phyloP scores from a whole-genome alignment of 1,140 invertebrate genomes.

The Ylistrum balloti region DNA sequence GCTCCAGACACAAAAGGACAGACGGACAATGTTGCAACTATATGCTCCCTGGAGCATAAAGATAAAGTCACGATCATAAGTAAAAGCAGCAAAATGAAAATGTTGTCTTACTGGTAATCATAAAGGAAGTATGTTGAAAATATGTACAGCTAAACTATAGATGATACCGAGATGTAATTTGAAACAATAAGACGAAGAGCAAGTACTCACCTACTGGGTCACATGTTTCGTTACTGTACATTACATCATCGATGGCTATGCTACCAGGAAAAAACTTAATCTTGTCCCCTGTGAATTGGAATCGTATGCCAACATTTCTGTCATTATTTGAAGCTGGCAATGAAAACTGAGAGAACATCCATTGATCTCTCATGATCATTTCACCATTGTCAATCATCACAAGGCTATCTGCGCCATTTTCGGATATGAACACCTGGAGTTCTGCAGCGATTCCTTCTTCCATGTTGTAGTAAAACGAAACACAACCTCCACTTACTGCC shows the following conservation, averaged over 20 bases:
- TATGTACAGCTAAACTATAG: no score
- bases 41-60: no score
- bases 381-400: conserved; percentile 48
- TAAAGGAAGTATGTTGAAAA: no score
- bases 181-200: no score
- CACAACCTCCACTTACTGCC: conserved; percentile 42
- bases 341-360: conserved; percentile 44
- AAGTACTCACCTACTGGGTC: conserved; percentile 45
- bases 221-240: conserved; percentile 46
- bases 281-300: conserved; percentile 12
- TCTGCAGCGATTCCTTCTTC: conserved; percentile 47
- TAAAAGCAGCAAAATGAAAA: no score
- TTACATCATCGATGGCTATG: conserved; percentile 58
- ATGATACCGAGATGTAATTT: no score
- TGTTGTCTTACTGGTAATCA: no score
- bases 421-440: conserved; percentile 42
- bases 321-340: background rate
- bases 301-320: background rate
- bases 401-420: background rate
- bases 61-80: no score
- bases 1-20: no score
- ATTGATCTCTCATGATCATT: conserved; percentile 45
- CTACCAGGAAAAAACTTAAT: background rate
- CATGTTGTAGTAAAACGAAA: conserved; percentile 58
- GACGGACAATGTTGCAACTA: no score